Percentiles rank a stretch among this genome's conserved stretches.
Conservation (phyloP, 1,140 invertebrate species). For the Arctopsyche grandis region DNA sequence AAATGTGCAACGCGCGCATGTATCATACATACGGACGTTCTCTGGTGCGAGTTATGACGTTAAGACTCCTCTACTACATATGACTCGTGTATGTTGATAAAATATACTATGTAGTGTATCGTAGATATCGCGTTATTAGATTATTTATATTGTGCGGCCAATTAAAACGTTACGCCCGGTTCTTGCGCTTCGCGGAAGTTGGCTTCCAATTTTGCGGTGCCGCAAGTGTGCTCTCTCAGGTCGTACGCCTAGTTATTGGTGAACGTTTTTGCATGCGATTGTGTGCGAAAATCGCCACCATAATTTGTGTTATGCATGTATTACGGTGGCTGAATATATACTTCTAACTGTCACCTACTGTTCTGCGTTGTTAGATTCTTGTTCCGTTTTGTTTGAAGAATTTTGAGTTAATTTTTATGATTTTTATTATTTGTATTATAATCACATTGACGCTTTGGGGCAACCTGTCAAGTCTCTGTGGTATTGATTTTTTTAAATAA, state of each 20-base stretch:
- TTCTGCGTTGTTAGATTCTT: no score
- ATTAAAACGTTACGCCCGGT: constrained; percentile 13
- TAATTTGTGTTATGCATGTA: no score
- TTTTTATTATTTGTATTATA: no score
- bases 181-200: constrained; percentile 21
- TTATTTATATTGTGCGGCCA: constrained; percentile 5
- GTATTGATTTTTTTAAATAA: no score
- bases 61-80: neutral
- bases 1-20: neutral
- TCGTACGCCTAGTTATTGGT: constrained; percentile 1
- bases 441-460: no score
- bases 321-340: no score
- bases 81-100: neutral
- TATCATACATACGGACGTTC: neutral
- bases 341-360: no score
- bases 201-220: constrained; percentile 3
- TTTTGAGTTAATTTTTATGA: no score
- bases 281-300: neutral
- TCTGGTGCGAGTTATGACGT: neutral
- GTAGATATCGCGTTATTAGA: constrained; percentile 14
- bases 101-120: neutral
- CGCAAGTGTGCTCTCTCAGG: constrained; percentile 10
- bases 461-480: no score
- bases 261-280: constrained; percentile 4
- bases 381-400: no score